A percentile compares a stretch with the other conserved stretches of the same genome.
These are phyloP conservation scores for Chaetura pelagica DNA, from an alignment of 2,113 vertebrate species.

Conservation along the genomic window DNA sequence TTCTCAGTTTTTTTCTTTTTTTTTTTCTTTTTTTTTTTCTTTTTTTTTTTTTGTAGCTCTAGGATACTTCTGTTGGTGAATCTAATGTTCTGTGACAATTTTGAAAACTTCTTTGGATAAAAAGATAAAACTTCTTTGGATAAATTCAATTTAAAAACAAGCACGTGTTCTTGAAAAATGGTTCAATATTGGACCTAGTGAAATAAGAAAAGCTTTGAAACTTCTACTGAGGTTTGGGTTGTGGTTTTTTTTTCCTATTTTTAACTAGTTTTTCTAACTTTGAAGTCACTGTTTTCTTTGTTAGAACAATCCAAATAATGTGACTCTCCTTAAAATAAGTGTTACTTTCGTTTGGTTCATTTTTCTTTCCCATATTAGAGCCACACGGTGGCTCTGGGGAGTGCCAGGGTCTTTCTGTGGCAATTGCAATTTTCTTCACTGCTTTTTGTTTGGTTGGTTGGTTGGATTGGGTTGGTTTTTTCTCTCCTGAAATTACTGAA, in stretches of 20 bases:
- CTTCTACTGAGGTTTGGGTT: neutral
- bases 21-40: too few relatives aligned
- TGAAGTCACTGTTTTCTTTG: constrained; percentile 38
- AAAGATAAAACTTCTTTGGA: constrained; percentile 22
- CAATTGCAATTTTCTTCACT: neutral
- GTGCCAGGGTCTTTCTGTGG: constrained; percentile 38
- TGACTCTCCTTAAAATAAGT: constrained; percentile 68
- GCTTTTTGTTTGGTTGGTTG: neutral
- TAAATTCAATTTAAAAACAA: neutral
- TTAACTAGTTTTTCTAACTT: constrained; percentile 15
- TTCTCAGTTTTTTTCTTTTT: neutral
- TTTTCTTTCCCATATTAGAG: constrained; percentile 21
- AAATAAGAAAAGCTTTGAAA: neutral
- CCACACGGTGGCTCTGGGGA: neutral
- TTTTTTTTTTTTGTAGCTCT: neutral
- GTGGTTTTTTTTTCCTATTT: neutral
- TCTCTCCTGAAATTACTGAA: constrained; percentile 42
- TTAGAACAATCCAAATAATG: constrained; percentile 66
- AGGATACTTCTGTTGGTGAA: neutral
- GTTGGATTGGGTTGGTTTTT: neutral
- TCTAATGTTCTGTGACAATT: neutral
- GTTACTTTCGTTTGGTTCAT: constrained; percentile 55
- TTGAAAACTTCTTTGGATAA: constrained; percentile 17
- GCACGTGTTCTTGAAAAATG: neutral
- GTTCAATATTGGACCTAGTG: neutral